Base-by-base conservation (phyloP, 2,888 invertebrate genomes). In the Parelbella ahira region DNA sequence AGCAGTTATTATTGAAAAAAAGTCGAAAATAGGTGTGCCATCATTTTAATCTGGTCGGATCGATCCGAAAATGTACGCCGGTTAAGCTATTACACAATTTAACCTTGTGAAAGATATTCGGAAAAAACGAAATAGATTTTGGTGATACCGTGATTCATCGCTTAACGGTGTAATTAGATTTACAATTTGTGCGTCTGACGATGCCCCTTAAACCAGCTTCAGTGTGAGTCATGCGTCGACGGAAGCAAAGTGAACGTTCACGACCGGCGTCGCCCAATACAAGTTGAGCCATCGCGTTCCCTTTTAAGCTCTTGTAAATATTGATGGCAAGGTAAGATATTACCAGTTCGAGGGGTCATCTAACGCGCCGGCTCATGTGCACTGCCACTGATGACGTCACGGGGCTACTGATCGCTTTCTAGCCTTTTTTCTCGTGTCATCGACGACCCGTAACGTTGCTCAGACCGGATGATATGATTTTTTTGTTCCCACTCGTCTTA, bases 211-310 rank as follows among this genome's bases (percentile, higher is more conserved):
- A 64, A 60, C 60, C 60, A 62, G 61, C 59, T 55, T 51, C 51
- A 49, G 36, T 41, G 58, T 80, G 79, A 82, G 58, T 80, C 80
- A 82, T 58, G 49, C 57, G 49, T 60, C 54, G 57, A 61, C 60
- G 63, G 67, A 67, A 74, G 65, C 68, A 60, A 71, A 70, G 62
- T 60, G 56, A 68, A 58, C 60, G 60, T 56, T 56, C 60, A 64
- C 65, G 57, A 60, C 49, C 51, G 45, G 38, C 55, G 44, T 60
- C 51, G 50, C 55, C 77, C 69, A 74, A 37, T 47, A 4, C 63
- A 56, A 45, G 36, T 48, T 56, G 73, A 60, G 34, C 68, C 34
- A n/a, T 37, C 3, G 6, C 21, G 29, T 51, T 47, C 53, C 57
- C 50, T 55, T 47, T 50, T 51, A 53, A 45, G 47, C 45, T 43